Percentiles rank a stretch among this genome's conserved stretches.
These are phyloP conservation scores for Odontocolon sp. DNA, from an alignment of 2,888 invertebrate species.

Conservation along the genomic window DNA sequence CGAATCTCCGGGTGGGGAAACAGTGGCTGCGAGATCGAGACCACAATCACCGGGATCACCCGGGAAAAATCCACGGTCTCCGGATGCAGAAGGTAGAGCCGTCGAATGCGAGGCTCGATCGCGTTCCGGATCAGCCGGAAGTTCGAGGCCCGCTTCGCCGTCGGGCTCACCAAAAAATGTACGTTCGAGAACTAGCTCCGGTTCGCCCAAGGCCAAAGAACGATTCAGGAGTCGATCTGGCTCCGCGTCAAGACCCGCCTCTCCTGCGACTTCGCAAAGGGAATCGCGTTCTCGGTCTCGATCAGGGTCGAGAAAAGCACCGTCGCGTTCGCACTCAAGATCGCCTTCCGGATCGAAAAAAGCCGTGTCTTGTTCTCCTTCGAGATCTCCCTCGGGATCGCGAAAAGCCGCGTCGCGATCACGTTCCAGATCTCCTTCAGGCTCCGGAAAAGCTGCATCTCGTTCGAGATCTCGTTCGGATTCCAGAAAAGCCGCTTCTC, in stretches of 20 bases:
- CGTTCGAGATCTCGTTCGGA: conserved; percentile 66
- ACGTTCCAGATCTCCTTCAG: conserved; percentile 63
- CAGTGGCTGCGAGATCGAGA: conserved; percentile 2
- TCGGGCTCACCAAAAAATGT: conserved; percentile 68
- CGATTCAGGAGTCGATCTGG: no score
- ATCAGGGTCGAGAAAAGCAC: conserved; percentile 66
- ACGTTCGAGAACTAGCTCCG: conserved; percentile 60
- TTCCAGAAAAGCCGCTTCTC: conserved; percentile 59
- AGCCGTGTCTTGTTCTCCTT: conserved; percentile 70
- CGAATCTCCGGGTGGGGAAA: conserved; percentile 13
- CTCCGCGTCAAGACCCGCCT: no score
- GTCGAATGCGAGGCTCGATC: conserved; percentile 65
- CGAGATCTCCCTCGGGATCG: conserved; percentile 69
- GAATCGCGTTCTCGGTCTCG: conserved; percentile 63
- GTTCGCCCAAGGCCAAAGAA: no score
- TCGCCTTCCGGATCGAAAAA: conserved; percentile 60
- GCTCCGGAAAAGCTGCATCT: conserved; percentile 52
- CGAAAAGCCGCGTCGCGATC: conserved; percentile 58
- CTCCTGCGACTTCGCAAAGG: no score
- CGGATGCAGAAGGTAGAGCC: not conserved
- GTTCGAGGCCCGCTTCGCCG: conserved; percentile 74
- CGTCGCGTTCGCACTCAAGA: conserved; percentile 62
- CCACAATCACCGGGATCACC: conserved; percentile 40
- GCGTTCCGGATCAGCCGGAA: conserved; percentile 64
- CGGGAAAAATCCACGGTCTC: conserved; percentile 23